Percentiles rank a stretch among this genome's conserved stretches.
These are phyloP conservation scores for Austrolebias charrua DNA, from an alignment of 2,797 vertebrate species.

Conservation along the genomic window DNA sequence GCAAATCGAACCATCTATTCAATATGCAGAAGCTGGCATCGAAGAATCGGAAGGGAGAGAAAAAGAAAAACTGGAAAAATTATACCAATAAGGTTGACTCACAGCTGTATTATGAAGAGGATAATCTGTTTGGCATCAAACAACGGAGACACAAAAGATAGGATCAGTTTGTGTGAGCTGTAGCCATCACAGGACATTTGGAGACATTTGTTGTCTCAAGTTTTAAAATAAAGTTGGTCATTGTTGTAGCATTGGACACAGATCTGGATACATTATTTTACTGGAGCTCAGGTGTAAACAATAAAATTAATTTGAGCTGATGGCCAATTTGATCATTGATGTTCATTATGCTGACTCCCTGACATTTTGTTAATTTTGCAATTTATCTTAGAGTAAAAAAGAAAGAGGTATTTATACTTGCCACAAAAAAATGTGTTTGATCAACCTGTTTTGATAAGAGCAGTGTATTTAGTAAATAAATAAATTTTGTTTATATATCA, in stretches of 20 bases:
- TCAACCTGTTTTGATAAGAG: too few relatives aligned
- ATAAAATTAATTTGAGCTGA: neutral
- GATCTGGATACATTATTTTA: slow-evolving; percentile 5
- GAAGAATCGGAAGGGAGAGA: slow-evolving; percentile 25
- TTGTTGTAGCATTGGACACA: neutral
- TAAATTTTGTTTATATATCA: too few relatives aligned
- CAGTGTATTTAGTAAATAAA: too few relatives aligned
- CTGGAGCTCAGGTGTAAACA: neutral
- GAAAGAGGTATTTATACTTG: too few relatives aligned
- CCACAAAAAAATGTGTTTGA: too few relatives aligned
- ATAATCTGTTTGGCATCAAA: slow-evolving; percentile 81
- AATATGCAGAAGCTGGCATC: slow-evolving; percentile 8
- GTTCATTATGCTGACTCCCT: too few relatives aligned
- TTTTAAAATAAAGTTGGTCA: slow-evolving; percentile 1
- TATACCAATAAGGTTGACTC: neutral
- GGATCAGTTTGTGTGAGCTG: neutral
- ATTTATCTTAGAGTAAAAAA: too few relatives aligned
- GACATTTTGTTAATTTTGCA: too few relatives aligned
- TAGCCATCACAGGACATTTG: neutral
- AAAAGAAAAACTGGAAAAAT: slow-evolving; percentile 29
- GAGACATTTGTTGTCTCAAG: slow-evolving; percentile 13
- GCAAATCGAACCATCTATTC: neutral
- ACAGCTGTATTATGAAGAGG: slow-evolving; percentile 58
- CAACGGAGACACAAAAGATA: slow-evolving; percentile 67
- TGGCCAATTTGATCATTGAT: too few relatives aligned